These are phyloP conservation scores for Phylloscopus trochilus DNA, from an alignment of 2,113 vertebrate genomes.

Conservation along the genomic window DNA sequence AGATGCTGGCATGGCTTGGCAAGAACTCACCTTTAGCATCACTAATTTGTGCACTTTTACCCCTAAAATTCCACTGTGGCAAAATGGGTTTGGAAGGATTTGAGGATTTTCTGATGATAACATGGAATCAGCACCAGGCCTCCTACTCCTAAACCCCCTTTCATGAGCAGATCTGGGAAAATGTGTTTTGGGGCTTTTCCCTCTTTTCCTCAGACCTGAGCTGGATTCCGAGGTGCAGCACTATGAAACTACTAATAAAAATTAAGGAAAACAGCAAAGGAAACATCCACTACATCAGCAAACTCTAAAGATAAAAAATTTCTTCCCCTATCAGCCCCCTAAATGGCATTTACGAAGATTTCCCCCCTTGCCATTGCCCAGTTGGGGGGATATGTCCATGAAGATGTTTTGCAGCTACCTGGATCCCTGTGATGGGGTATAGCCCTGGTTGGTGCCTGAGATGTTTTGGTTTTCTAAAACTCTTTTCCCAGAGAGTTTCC, in stretches of 20 bases:
- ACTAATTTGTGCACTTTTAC: neutral
- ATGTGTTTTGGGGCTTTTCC: neutral
- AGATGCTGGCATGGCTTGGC: neutral
- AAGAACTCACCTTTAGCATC: neutral
- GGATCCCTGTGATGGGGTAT: neutral
- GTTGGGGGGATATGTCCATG: neutral
- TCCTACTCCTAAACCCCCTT: neutral
- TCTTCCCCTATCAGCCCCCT: accelerated
- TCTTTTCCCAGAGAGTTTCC: too few relatives aligned
- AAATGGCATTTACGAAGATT: neutral
- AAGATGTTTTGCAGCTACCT: neutral
- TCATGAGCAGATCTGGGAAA: neutral
- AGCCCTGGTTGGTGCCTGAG: too few relatives aligned
- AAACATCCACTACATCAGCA: neutral
- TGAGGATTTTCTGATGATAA: neutral
- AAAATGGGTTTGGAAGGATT: neutral
- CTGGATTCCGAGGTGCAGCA: neutral
- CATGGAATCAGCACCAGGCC: neutral
- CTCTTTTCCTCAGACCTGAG: neutral
- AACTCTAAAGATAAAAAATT: neutral
- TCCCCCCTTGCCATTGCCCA: too few relatives aligned
- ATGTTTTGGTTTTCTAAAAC: too few relatives aligned
- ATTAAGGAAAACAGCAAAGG: neutral
- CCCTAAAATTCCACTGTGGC: neutral
- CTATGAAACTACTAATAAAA: neutral